These are phyloP conservation scores for Euzophera pinguis DNA, from an alignment of 2,888 invertebrate species.

Conservation along the genomic window DNA sequence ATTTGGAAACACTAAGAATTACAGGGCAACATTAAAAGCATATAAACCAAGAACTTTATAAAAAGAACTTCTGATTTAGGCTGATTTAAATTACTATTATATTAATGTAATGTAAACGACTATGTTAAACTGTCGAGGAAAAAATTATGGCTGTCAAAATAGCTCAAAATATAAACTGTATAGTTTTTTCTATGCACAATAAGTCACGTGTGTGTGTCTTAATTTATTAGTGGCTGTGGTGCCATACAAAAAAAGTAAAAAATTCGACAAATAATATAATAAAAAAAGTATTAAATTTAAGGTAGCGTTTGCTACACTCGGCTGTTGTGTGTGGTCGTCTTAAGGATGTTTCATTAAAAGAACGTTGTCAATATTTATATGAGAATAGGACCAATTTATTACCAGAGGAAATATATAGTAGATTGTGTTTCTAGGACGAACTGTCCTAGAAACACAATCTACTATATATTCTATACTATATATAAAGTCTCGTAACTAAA, in stretches of 20 bases:
- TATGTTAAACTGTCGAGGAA: not conserved
- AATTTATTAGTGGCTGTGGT: conserved; percentile 64
- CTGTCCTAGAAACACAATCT: too few relatives aligned
- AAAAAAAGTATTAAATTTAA: conserved; percentile 73
- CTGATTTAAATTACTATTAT: too few relatives aligned
- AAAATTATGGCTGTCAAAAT: conserved; percentile 10
- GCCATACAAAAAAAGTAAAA: conserved; percentile 70
- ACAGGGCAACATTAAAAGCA: too few relatives aligned
- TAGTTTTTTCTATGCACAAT: conserved; percentile 54
- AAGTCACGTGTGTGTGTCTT: conserved; percentile 45
- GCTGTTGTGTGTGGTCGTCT: conserved; percentile 36
- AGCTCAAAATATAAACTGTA: conserved; percentile 27
- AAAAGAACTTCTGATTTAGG: too few relatives aligned
- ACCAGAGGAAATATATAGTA: too few relatives aligned
- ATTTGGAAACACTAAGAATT: too few relatives aligned
- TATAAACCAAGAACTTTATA: too few relatives aligned
- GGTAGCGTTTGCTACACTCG: conserved; percentile 52
- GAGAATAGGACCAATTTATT: too few relatives aligned
- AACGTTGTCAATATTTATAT: not conserved
- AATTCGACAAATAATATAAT: conserved; percentile 74
- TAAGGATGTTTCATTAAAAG: not conserved
- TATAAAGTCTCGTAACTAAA: too few relatives aligned
- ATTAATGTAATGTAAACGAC: conserved; percentile 8
- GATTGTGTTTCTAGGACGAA: too few relatives aligned
- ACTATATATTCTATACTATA: too few relatives aligned